Base-by-base conservation (phyloP, 2,888 invertebrate genomes). In the Scelioninae gen. 1 region DNA sequence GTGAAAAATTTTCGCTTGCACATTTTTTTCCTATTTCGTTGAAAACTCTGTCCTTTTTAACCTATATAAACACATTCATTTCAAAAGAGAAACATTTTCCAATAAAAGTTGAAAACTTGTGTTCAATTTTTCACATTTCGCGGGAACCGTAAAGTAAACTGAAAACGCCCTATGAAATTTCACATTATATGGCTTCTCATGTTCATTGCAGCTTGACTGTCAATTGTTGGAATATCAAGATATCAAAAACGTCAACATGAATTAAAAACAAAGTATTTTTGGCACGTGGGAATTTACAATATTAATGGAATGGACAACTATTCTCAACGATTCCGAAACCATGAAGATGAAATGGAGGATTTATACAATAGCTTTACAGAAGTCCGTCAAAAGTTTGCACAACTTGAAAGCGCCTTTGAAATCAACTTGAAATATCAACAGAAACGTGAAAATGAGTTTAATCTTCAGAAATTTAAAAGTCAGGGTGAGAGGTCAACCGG, bases 341-440 rank as follows among this genome's bases (percentile, higher is more conserved):
- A 66, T 69, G 87, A 88, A 77, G 72, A 75, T 60, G 87, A 88
- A 80, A 76, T 86, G 60, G 78, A 75, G 53, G 84, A 86, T 81
- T 84, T 88, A 72, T 87, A 84, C 55, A 80, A 72, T 23, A 87
- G 84, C 72, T 87, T 88, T 29, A 68, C 60, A 16, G 84, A 88
- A 86, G 86, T 90, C 32, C 74, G 82, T 38, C 68, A 68, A 47
- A 89, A 88, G 84, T 89, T 89, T 74, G 77, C 82, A 38, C 86
- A 88, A 77, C 86, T 88, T 45, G 88, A 90, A 66, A 82, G 83
- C 72, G 88, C 89, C 62, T 90, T 89, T 76, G 82, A 85, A 85
- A 87, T 84, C 72, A 90, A 90, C 84, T 85, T 88, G 75, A 80
- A 78, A 74, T 75, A 83, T 29, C 89, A 89, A 58, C 79, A 74